phyloP scores from a whole-genome alignment of 2,888 invertebrate genomes.

The Bombylius discolor region DNA sequence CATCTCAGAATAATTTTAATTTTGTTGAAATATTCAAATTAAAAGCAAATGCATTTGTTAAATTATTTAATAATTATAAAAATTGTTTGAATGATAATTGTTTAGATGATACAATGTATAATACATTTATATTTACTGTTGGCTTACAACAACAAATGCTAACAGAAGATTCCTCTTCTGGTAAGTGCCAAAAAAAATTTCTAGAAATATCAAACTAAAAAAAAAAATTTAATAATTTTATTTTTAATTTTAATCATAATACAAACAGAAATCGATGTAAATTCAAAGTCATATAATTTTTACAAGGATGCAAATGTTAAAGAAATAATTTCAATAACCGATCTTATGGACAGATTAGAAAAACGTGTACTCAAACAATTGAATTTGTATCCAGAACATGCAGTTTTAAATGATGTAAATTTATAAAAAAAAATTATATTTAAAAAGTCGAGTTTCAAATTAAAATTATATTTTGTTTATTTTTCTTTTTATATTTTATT shows the following conservation, averaged over 20 bases:
- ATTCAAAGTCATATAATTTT: conserved; percentile 45
- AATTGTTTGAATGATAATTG: conserved; percentile 20
- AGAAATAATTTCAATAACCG: conserved; percentile 60
- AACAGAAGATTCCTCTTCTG: conserved; percentile 17
- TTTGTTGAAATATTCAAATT: conserved; percentile 24
- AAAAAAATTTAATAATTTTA: neutral
- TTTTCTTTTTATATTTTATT: no score
- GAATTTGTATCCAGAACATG: conserved; percentile 80
- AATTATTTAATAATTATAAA: conserved; percentile 26
- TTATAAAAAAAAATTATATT: no score
- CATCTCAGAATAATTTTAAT: conserved; percentile 11
- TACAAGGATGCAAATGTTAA: conserved; percentile 72
- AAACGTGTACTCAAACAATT: conserved; percentile 49
- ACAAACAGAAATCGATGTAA: conserved; percentile 1
- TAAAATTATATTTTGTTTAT: no score
- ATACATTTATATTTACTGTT: conserved; percentile 25
- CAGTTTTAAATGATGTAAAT: conserved; percentile 63
- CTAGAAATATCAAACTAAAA: neutral
- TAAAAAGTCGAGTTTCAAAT: neutral
- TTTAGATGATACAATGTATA: conserved; percentile 26
- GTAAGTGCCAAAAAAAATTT: no score
- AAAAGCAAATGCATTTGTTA: conserved; percentile 27
- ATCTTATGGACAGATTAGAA: conserved; percentile 53
- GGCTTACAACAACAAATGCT: conserved; percentile 28
- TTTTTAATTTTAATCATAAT: neutral